Conservation (phyloP, 1,140 invertebrate genomes). For the Zeugodacus cucurbitae region DNA sequence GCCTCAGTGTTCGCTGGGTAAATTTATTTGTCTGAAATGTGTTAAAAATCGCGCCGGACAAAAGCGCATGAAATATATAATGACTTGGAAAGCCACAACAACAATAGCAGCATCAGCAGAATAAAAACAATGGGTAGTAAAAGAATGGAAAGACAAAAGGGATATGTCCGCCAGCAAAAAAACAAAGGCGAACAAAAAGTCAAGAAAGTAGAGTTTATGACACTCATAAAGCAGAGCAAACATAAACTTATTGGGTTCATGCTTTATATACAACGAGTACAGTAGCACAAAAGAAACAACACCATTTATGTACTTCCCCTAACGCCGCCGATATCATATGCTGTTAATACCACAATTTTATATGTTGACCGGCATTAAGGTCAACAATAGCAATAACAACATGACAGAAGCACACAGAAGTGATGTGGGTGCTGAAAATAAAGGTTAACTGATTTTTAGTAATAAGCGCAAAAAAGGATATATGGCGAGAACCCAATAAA, state of each 20-base stretch:
- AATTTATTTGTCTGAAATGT: slow-evolving; percentile 33
- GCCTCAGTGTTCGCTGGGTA: neutral
- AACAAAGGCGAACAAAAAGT: neutral
- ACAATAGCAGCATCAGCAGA: neutral
- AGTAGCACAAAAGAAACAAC: neutral
- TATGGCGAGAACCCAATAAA: neutral
- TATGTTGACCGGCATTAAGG: neutral
- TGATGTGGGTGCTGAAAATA: neutral
- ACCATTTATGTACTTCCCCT: neutral
- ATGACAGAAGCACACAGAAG: neutral
- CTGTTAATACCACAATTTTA: neutral
- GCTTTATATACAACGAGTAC: neutral
- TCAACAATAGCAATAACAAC: neutral
- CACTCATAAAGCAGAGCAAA: slow-evolving; percentile 4
- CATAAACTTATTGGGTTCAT: neutral
- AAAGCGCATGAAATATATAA: neutral
- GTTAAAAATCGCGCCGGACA: slow-evolving; percentile 6
- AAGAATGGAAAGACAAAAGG: neutral
- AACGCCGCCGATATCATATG: neutral
- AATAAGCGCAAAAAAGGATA: neutral
- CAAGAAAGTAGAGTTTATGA: slow-evolving; percentile 20
- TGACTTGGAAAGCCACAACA: neutral
- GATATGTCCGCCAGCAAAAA: neutral
- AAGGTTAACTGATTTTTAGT: neutral
- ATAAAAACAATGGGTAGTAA: neutral